phyloP scores from a whole-genome alignment of 2,113 vertebrate genomes.

The Dendrocopos noguchii region DNA sequence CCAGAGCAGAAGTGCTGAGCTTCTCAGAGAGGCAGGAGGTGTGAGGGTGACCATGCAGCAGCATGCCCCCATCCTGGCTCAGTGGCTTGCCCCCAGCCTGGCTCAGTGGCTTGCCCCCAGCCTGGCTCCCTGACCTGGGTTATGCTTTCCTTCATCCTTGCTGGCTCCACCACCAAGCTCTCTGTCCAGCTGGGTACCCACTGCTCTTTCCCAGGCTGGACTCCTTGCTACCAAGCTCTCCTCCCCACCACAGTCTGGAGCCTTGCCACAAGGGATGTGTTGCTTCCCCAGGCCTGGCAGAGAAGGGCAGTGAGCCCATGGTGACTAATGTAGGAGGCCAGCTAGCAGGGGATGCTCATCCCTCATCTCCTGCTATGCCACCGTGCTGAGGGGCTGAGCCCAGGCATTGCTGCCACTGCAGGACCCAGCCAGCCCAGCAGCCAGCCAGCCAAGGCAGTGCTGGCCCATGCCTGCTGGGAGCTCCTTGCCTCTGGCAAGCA shows the following conservation, averaged over 20 bases:
- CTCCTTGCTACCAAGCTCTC: background rate
- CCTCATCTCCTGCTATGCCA: background rate
- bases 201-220: background rate
- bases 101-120: background rate
- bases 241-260: accelerated
- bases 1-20: background rate
- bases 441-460: background rate
- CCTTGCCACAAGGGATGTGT: background rate
- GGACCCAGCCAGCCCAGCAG: background rate
- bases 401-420: background rate
- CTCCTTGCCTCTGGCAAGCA: background rate
- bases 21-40: background rate
- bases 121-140: accelerated
- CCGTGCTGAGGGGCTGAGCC: background rate
- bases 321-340: background rate
- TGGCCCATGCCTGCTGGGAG: accelerated
- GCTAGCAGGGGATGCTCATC: background rate
- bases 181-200: background rate
- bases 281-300: background rate
- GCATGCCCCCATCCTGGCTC: background rate
- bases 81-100: background rate
- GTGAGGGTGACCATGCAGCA: background rate
- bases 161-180: background rate
- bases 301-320: background rate
- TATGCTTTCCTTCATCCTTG: background rate